Evolutionary conservation across 2,888 invertebrate species (phyloP).

Genomic region (Gasteruption jaculator): DNA sequence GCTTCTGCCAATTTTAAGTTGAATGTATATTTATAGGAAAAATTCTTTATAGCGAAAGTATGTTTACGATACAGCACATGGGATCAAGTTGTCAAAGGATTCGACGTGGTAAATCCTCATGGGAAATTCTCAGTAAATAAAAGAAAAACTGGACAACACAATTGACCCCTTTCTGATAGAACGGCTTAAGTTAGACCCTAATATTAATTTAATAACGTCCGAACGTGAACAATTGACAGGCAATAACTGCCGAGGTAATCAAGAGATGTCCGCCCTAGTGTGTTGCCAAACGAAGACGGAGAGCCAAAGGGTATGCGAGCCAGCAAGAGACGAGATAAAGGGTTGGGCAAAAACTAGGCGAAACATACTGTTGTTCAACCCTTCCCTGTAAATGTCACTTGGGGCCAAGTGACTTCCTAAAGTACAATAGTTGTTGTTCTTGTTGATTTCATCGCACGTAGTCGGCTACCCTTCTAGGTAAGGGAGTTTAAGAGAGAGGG

Average conservation of each 20-base stretch:
- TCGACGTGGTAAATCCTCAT: constrained; percentile 32
- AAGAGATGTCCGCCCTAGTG: constrained; percentile 35
- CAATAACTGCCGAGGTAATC: constrained; percentile 48
- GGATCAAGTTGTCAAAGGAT: constrained; percentile 30
- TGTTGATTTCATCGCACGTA: constrained; percentile 51
- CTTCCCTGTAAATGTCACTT: constrained; percentile 48
- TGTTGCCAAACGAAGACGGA: constrained; percentile 15
- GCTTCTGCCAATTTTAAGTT: too few relatives aligned
- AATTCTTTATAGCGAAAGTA: too few relatives aligned
- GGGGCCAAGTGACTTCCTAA: constrained; percentile 36
- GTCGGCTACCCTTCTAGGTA: constrained; percentile 39
- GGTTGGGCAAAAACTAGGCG: constrained; percentile 3
- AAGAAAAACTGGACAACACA: constrained; percentile 35
- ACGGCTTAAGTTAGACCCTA: constrained; percentile 28
- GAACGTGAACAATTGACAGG: constrained; percentile 48
- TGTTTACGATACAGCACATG: too few relatives aligned
- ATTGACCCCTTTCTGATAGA: constrained; percentile 24
- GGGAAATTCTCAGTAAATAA: constrained; percentile 40
- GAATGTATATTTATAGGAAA: too few relatives aligned
- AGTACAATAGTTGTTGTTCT: constrained; percentile 44
- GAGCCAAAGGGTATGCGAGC: constrained; percentile 5
- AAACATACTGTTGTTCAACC: constrained; percentile 32
- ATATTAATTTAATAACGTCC: constrained; percentile 51
- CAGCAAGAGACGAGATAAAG: constrained; percentile 1
- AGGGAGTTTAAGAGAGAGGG: constrained; percentile 27